Evolutionary conservation across 2,113 vertebrate genomes (phyloP), one percentile per base, ranked within the genome.

Genomic region (Mirza zaza): DNA sequence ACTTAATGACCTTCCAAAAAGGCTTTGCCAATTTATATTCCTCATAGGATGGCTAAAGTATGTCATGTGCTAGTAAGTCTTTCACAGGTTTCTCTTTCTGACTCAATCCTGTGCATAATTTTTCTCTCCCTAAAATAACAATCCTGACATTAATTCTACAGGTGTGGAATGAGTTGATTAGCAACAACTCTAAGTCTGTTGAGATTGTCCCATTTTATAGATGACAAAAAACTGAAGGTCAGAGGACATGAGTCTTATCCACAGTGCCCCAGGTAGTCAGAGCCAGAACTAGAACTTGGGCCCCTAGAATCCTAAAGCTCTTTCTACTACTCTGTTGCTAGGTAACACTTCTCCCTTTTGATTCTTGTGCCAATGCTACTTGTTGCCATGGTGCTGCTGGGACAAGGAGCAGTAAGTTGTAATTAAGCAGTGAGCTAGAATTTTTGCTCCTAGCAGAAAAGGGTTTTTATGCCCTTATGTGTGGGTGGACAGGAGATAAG

Each of bases 371-470:
- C 97, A 92, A 12, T 97, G 97, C 96, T 97, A 98, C 97, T 97
- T 98, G 98, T 98, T 98, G 97, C 97, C 97, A 98, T 98, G 97
- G 97, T 34, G 52, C 87, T 94, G 84, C 97, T 77, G 97, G 96
- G 95, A 97, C 97, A 95, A 94, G 89, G 83, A 97, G 76, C 89
- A 77, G 87, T 90, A 95, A 81, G 79, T 92, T 98, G 96, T 97
- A 97, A 98, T 98, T 98, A 97, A 96, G 93, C 93, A 90, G 87
- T 39, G 76, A 95, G 95, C 89, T 90, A 71, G 87, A 88, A 81
- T 97, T 67, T 89, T 90, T 73, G 87, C 95, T 97, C n/a, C 81
- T 39, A 39, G 45, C 61, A 90, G 82, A 93, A 96, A 97, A 94
- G 86, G 71, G 86, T 81, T 92, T 95, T 96, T 96, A 87, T 90